Evolutionary conservation across 35 echinoderm and acorn worm genomes (phyloP).

Genomic region (Apostichopus parvimensis): DNA sequence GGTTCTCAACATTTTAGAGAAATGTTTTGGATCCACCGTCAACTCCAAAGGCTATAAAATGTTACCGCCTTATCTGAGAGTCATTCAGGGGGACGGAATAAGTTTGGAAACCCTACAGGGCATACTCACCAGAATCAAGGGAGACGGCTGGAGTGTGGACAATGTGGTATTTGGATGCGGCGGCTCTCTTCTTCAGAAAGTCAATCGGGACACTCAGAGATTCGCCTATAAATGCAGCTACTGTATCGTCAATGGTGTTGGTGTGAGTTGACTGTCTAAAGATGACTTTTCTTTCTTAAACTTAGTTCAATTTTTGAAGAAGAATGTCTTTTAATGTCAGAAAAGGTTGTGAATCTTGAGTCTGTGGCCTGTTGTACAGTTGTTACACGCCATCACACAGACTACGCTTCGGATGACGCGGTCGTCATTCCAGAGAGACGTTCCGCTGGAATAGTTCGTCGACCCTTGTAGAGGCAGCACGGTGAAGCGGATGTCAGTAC

Average conservation of each 20-base stretch:
- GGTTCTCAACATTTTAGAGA: conserved; percentile 81
- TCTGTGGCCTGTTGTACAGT: no score
- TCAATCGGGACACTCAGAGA: conserved; percentile 89
- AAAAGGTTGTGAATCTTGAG: no score
- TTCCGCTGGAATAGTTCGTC: no score
- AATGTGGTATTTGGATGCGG: conserved; percentile 93
- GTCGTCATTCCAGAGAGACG: no score
- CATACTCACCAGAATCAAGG: conserved; percentile 63
- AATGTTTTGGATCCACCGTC: conserved; percentile 64
- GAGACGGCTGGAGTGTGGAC: conserved; percentile 80
- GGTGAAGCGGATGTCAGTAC: no score
- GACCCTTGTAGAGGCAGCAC: no score
- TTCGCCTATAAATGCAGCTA: conserved; percentile 97
- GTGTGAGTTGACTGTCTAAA: conserved; percentile 50
- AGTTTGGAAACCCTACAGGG: conserved; percentile 73
- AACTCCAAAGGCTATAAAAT: conserved; percentile 88
- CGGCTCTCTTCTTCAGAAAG: conserved; percentile 84
- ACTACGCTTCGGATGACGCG: no score
- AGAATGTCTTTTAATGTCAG: no score
- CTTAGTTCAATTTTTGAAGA: neutral
- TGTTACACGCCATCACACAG: no score
- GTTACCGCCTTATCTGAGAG: conserved; percentile 77
- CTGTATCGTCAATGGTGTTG: conserved; percentile 75
- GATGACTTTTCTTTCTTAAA: neutral
- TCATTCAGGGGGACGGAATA: conserved; percentile 97